Conservation (phyloP, 2,113 vertebrate species). For the Tyrannus savana region DNA sequence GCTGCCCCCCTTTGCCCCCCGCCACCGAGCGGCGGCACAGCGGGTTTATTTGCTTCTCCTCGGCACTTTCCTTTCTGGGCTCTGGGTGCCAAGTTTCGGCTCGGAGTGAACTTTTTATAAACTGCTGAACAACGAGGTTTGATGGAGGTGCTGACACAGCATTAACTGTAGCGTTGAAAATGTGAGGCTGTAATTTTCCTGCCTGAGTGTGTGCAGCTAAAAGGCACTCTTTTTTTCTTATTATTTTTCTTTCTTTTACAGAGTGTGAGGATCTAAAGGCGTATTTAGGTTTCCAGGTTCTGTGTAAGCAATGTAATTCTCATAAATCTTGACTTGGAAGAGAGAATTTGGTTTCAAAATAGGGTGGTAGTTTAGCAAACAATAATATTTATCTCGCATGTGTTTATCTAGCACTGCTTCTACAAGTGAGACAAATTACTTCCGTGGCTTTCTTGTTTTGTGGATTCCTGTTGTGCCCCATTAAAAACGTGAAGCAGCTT, state of each 20-base stretch:
- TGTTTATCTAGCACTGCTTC: slow-evolving; percentile 17
- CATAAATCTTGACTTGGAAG: slow-evolving; percentile 70
- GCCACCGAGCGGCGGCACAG: neutral
- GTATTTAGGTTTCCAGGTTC: slow-evolving; percentile 62
- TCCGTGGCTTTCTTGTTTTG: neutral
- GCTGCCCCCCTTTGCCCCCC: neutral
- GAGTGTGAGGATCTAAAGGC: slow-evolving; percentile 56
- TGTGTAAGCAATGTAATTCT: slow-evolving; percentile 59
- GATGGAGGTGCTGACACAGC: slow-evolving; percentile 71
- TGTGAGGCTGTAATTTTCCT: slow-evolving; percentile 74
- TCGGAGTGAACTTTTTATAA: slow-evolving; percentile 60
- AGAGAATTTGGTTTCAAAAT: slow-evolving; percentile 52
- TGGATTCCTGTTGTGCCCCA: neutral
- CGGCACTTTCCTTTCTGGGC: neutral
- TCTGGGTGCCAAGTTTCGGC: slow-evolving; percentile 47
- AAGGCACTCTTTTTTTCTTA: neutral
- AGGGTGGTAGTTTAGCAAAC: slow-evolving; percentile 38
- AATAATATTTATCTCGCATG: slow-evolving; percentile 39
- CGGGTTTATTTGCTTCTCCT: neutral
- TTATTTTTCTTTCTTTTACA: neutral
- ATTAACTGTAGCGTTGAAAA: slow-evolving; percentile 69
- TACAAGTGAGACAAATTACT: slow-evolving; percentile 50
- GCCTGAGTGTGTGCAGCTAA: slow-evolving; percentile 50
- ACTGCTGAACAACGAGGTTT: slow-evolving; percentile 60
- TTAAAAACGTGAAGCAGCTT: neutral